phyloP scores from a whole-genome alignment of 1,140 invertebrate genomes.

The Rhopalosiphum padi region DNA sequence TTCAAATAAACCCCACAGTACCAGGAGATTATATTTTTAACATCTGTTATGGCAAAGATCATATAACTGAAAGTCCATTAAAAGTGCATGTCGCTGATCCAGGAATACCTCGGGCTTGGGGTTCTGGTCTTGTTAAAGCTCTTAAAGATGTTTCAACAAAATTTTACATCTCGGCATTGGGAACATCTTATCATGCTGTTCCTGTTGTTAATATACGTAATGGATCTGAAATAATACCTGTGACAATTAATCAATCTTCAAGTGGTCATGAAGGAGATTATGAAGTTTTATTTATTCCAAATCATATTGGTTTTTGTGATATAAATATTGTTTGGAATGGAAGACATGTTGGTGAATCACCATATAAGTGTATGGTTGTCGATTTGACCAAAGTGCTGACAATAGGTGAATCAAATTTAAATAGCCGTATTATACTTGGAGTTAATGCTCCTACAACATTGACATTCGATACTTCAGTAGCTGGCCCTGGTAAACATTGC shows the following conservation, averaged over 20 bases:
- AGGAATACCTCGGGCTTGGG: conserved; percentile 70
- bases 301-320: conserved; percentile 77
- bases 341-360: conserved; percentile 61
- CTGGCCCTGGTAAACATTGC: conserved; percentile 71
- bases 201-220: conserved; percentile 70
- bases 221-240: conserved; percentile 68
- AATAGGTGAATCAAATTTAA: conserved; percentile 59
- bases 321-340: conserved; percentile 77
- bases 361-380: conserved; percentile 61
- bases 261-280: conserved; percentile 65
- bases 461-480: conserved; percentile 76
- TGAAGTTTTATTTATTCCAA: conserved; percentile 74
- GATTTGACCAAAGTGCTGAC: conserved; percentile 61
- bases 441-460: conserved; percentile 71
- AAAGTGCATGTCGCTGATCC: conserved; percentile 71
- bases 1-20: conserved; percentile 86
- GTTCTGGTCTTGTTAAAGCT: conserved; percentile 70
- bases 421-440: conserved; percentile 59
- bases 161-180: conserved; percentile 54
- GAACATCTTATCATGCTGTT: conserved; percentile 32
- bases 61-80: conserved; percentile 68
- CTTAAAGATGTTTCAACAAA: conserved; percentile 65
- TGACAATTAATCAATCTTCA: conserved; percentile 63
- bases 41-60: conserved; percentile 84
- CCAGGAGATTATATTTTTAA: conserved; percentile 90